Percentiles rank a stretch among this genome's conserved stretches.
phyloP scores from a whole-genome alignment of 2,888 invertebrate species.

The Dryococelus australis region DNA sequence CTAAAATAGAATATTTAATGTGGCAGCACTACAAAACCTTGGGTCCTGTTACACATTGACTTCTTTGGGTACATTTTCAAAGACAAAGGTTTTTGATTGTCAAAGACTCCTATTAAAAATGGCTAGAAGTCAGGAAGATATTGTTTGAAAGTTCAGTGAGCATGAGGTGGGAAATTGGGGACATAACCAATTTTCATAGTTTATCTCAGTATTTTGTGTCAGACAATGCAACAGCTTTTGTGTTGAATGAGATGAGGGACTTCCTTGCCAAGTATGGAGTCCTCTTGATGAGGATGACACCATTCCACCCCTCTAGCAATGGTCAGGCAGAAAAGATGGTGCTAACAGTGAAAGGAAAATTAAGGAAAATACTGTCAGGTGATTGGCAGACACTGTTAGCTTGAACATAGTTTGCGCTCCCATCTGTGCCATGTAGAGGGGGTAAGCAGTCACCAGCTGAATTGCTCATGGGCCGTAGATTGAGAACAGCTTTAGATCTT shows the following conservation, averaged over 20 bases:
- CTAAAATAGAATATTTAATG: conserved; percentile 21
- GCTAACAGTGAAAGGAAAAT: conserved; percentile 43
- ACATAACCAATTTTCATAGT: conserved; percentile 38
- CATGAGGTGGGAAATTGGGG: conserved; percentile 25
- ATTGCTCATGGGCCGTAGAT: neutral
- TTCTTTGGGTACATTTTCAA: conserved; percentile 46
- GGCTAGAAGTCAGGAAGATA: conserved; percentile 39
- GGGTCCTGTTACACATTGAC: conserved; percentile 50
- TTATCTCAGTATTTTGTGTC: conserved; percentile 35
- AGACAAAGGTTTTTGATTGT: conserved; percentile 47
- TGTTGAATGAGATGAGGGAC: conserved; percentile 34
- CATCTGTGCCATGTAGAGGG: neutral
- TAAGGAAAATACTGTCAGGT: conserved; percentile 32
- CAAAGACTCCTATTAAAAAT: conserved; percentile 48
- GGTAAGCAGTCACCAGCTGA: neutral
- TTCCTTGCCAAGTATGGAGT: conserved; percentile 43
- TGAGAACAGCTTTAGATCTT: neutral
- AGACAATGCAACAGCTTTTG: conserved; percentile 43
- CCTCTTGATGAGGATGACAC: conserved; percentile 42
- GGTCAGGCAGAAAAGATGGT: conserved; percentile 47
- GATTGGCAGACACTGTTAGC: neutral
- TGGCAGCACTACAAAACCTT: conserved; percentile 42
- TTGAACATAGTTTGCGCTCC: neutral
- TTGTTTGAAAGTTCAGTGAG: conserved; percentile 32
- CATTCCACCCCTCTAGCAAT: conserved; percentile 46